Evolutionary conservation across 2,797 vertebrate species (phyloP).

Genomic region (Rhinogobio ventralis): DNA sequence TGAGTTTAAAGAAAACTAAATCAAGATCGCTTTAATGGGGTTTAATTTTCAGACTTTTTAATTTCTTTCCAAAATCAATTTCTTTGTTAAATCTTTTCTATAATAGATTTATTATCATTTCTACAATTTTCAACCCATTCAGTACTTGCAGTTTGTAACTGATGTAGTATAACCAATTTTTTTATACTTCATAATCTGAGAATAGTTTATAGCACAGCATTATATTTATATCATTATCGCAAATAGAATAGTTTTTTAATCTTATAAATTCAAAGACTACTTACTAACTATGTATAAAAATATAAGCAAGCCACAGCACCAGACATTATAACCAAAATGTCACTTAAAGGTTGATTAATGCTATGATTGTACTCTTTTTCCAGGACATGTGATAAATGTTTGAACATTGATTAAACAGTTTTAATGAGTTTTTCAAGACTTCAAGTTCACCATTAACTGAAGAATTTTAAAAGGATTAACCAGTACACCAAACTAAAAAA

Average conservation of each 20-base stretch:
- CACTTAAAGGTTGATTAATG: neutral
- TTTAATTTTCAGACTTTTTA: neutral
- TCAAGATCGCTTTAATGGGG: no score
- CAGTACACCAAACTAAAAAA: neutral
- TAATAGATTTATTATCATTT: neutral
- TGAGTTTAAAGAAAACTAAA: neutral
- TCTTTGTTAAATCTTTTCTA: neutral
- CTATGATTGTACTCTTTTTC: neutral
- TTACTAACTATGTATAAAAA: neutral
- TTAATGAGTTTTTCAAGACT: neutral
- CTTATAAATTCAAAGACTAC: neutral
- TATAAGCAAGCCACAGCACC: neutral
- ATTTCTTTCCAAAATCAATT: neutral
- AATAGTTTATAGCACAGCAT: neutral
- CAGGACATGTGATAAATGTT: neutral
- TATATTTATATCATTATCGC: no score
- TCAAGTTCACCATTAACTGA: neutral
- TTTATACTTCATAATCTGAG: neutral
- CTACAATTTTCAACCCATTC: neutral
- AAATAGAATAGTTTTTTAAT: neutral
- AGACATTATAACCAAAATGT: neutral
- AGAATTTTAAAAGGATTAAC: neutral
- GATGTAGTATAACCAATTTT: neutral
- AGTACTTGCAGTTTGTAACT: neutral
- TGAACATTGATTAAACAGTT: neutral